These are phyloP conservation scores for Planiliza haematocheilus DNA, from an alignment of 2,113 vertebrate species.

Conservation along the genomic window DNA sequence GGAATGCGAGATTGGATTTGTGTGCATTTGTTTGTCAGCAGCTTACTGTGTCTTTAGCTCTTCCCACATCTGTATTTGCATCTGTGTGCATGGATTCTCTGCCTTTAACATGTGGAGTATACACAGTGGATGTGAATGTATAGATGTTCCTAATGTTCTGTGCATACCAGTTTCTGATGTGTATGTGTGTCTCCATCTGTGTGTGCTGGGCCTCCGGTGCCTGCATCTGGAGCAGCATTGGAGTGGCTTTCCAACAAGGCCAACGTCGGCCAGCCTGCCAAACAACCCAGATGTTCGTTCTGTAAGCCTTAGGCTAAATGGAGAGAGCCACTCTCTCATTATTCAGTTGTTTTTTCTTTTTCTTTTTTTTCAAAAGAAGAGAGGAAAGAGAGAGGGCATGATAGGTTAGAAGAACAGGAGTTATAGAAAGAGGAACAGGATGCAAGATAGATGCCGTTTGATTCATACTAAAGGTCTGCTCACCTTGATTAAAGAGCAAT, in stretches of 20 bases:
- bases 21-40: constrained; percentile 62
- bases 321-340: constrained; percentile 96
- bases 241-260: constrained; percentile 95
- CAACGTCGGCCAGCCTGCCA: constrained; percentile 94
- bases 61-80: constrained; percentile 73
- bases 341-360: constrained; percentile 87
- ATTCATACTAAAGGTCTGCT: too few species aligned
- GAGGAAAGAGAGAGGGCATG: constrained; percentile 17
- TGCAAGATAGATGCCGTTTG: not conserved
- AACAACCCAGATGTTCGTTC: constrained; percentile 99
- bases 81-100: constrained; percentile 50
- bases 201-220: constrained; percentile 94
- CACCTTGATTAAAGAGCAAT: too few species aligned
- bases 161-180: constrained; percentile 3
- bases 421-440: not conserved
- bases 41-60: constrained; percentile 53
- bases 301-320: constrained; percentile 97
- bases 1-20: constrained; percentile 78
- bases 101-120: constrained; percentile 34
- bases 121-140: constrained; percentile 29
- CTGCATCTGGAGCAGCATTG: constrained; percentile 99
- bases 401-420: constrained; percentile 15
- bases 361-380: constrained; percentile 13
- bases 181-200: constrained; percentile 90
- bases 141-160: constrained; percentile 27